A percentile compares a stretch with the other conserved stretches of the same genome.
phyloP scores from a whole-genome alignment of 2,888 invertebrate genomes.

The Rotaria socialis region DNA sequence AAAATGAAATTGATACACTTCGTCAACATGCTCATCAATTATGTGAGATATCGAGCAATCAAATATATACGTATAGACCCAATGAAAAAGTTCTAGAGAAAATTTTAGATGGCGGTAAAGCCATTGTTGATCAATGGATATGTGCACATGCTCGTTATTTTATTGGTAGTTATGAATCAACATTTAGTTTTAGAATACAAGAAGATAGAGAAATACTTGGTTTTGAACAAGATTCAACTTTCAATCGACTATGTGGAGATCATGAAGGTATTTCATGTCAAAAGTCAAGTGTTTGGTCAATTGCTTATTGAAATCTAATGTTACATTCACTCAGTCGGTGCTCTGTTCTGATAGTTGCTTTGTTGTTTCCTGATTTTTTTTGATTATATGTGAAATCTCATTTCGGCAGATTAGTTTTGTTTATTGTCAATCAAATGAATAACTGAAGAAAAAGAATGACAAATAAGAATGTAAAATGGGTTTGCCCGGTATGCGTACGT shows the following conservation, averaged over 20 bases:
- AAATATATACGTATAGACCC: constrained; percentile 52
- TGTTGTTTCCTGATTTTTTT: background rate
- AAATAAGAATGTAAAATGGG: too few relatives aligned
- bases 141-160: constrained; percentile 81
- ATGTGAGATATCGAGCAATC: constrained; percentile 48
- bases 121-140: constrained; percentile 90
- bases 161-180: constrained; percentile 86
- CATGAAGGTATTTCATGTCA: constrained; percentile 56
- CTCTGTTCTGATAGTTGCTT: background rate
- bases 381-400: background rate
- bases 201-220: constrained; percentile 93
- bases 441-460: background rate
- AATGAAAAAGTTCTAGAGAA: constrained; percentile 50
- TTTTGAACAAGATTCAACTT: constrained; percentile 74
- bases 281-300: background rate
- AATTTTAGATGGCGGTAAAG: constrained; percentile 76
- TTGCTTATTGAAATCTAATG: background rate
- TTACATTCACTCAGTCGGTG: background rate
- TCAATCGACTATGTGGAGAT: constrained; percentile 74
- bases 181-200: constrained; percentile 90
- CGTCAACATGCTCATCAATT: constrained; percentile 55
- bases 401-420: background rate
- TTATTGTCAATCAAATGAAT: background rate
- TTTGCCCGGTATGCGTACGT: background rate
- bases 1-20: constrained; percentile 52